Evolutionary conservation across 1,140 invertebrate genomes (phyloP), one percentile per base, ranked within the genome.

Genomic region (Anoplolepis gracilipes): DNA sequence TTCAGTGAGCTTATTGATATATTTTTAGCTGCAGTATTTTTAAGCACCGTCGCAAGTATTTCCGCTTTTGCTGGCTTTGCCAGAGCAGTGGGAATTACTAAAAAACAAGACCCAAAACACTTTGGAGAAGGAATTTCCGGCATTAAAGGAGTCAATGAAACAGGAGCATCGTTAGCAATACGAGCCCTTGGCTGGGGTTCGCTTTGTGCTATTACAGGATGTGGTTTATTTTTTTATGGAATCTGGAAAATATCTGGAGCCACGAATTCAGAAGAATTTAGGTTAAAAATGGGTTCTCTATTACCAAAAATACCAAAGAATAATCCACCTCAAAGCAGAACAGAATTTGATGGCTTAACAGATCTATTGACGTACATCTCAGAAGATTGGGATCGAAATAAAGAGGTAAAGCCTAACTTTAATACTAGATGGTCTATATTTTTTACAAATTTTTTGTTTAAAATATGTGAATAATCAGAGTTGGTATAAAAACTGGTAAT

Each of bases 161-260:
- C 96, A 85, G 98, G 98, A 22, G 96, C 96, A 6, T 95, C 96
- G 6, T 95, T 99, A 81, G 98, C 98, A 2, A 82, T 98, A 46
- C 94, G 97, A 92, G 98, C 98, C 1, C 95, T 99, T 2, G 97
- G 97, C 28, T 98, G 97, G 97, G 98, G 98, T 2, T 98, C 98
- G 5, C 90, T 98, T 1, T 98, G 98, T 94, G 97, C 98, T 0
- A 95, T 98, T 19, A 95, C 97, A 53, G 98, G 98, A 13, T 98
- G 98, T 88, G 96, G 97, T 16, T 92, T 98, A 64, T 94, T 99
- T 76, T 98, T 97, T 93, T 98, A 97, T 94, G 96, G 96, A 13
- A 96, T 99, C 78, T 99, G 98, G 98, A 99, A 99, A 95, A 89
- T 98, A 8, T 97, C 98, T 46, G 98, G 98, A 85, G 98, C 98